These are phyloP conservation scores for Hexactinellida sp. DNA, from an alignment of 37 sponge, comb jelly and placozoan genomes.

Conservation along the genomic window DNA sequence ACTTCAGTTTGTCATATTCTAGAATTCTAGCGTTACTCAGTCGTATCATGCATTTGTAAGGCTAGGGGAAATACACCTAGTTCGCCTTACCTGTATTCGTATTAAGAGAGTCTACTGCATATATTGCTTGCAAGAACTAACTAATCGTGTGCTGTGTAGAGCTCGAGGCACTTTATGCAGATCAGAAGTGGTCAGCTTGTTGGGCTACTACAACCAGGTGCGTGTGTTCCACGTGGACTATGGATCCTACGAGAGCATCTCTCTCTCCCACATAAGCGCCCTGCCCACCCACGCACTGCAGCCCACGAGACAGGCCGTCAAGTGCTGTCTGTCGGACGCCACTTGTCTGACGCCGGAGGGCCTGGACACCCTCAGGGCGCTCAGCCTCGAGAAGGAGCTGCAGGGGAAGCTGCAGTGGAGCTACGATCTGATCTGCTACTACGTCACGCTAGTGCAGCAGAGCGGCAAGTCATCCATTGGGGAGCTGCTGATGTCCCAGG, in stretches of 20 bases:
- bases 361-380: background rate
- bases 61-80: no score
- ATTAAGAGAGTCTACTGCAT: no score
- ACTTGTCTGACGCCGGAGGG: background rate
- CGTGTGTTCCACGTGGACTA: conserved; percentile 14
- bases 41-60: no score
- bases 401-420: background rate
- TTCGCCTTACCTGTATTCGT: no score
- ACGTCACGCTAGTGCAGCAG: background rate
- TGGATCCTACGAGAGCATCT: background rate
- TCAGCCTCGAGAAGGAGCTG: background rate
- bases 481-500: background rate
- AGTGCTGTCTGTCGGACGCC: background rate
- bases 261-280: background rate
- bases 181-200: background rate
- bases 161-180: background rate
- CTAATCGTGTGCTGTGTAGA: no score
- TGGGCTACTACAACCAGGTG: background rate
- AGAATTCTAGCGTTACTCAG: no score
- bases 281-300: background rate
- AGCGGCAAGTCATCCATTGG: background rate
- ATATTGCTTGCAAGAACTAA: no score
- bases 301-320: background rate
- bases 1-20: no score
- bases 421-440: background rate